Conservation (phyloP, 2,797 vertebrate species). For the Meriones psammophilus region DNA sequence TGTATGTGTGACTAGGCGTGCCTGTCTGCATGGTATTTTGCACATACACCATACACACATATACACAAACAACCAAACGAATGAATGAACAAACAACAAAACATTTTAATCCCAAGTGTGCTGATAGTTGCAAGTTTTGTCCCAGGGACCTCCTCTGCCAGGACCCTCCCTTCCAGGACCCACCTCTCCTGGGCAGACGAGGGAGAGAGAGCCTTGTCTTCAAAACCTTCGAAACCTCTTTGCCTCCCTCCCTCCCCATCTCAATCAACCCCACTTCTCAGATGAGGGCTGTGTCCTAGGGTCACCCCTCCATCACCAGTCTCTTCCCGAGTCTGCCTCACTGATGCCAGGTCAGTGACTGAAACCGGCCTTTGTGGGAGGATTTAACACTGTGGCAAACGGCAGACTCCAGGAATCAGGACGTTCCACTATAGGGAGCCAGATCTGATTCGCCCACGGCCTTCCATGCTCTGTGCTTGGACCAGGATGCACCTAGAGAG, state of each 20-base stretch:
- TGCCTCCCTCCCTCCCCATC: too few species aligned
- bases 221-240: background rate
- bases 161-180: background rate
- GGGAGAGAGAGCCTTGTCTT: background rate
- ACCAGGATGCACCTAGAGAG: background rate
- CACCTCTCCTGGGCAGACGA: background rate
- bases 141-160: background rate
- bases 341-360: background rate
- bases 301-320: background rate
- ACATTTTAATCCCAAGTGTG: fast-evolving
- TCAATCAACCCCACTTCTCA: background rate
- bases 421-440: background rate
- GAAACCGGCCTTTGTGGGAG: background rate
- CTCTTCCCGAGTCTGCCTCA: background rate
- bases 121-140: background rate
- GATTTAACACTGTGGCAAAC: background rate
- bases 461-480: background rate
- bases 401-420: background rate
- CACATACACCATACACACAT: background rate
- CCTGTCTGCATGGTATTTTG: background rate
- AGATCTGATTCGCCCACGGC: background rate
- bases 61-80: background rate
- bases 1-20: background rate
- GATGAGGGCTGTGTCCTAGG: background rate
- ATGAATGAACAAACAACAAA: background rate